phyloP scores from a whole-genome alignment of 2,888 invertebrate genomes.

The Sinhomidia bicolor region DNA sequence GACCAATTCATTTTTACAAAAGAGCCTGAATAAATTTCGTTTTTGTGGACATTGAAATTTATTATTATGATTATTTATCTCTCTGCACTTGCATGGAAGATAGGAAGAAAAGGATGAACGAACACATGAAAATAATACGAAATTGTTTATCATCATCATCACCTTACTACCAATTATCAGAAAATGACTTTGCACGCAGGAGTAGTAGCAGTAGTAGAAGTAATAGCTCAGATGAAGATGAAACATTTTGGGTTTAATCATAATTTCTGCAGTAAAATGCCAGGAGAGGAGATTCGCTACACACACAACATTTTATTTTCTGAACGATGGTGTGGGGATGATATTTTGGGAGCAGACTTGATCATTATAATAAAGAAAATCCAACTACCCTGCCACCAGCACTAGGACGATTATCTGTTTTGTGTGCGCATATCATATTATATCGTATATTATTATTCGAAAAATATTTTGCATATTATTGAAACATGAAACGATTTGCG shows the following conservation, averaged over 20 bases:
- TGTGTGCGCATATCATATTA: not conserved
- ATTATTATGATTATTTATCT: not conserved
- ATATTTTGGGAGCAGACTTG: slow-evolving; percentile 19
- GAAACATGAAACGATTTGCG: not conserved
- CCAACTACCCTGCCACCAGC: not conserved
- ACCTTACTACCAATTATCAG: not conserved
- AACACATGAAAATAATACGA: slow-evolving; percentile 3
- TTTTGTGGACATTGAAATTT: slow-evolving; percentile 24
- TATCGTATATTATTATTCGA: not conserved
- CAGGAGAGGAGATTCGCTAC: not conserved
- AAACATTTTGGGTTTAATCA: not conserved
- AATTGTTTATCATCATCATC: slow-evolving; percentile 1
- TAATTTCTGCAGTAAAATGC: not conserved
- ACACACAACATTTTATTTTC: not conserved
- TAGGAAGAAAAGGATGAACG: not conserved
- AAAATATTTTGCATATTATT: slow-evolving; percentile 6
- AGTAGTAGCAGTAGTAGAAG: no score
- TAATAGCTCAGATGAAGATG: not conserved
- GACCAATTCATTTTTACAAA: slow-evolving; percentile 49
- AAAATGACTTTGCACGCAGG: not conserved
- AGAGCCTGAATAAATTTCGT: slow-evolving; percentile 34
- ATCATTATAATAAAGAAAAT: no score
- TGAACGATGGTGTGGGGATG: not conserved
- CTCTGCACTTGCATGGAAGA: no score
- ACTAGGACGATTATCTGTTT: not conserved